These are phyloP conservation scores for Meloidogyne floridensis DNA, from an alignment of 1,140 invertebrate genomes.

Conservation along the genomic window DNA sequence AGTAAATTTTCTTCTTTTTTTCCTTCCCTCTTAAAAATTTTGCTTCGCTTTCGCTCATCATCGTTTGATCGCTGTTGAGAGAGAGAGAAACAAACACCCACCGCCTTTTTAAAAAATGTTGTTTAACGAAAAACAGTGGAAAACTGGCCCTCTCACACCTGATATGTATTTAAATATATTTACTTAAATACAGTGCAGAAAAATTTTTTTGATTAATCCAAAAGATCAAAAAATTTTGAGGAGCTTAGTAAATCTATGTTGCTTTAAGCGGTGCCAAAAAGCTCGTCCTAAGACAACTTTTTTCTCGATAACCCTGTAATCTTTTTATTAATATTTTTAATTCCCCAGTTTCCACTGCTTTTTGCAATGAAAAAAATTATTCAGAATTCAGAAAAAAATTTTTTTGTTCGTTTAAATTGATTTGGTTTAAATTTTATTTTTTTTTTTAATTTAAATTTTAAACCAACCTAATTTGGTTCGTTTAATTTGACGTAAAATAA, in stretches of 20 bases:
- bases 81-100: not conserved
- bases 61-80: not conserved
- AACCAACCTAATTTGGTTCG: too few relatives aligned
- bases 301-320: not conserved
- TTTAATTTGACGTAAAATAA: too few relatives aligned
- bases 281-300: too few relatives aligned
- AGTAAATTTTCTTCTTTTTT: not conserved
- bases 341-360: too few relatives aligned
- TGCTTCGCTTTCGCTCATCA: conserved; percentile 5
- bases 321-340: not conserved
- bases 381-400: too few relatives aligned
- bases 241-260: not conserved
- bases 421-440: too few relatives aligned
- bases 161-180: not conserved
- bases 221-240: not conserved
- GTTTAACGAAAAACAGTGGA: not conserved
- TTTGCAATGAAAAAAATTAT: too few relatives aligned
- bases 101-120: not conserved
- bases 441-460: too few relatives aligned
- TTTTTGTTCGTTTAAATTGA: too few relatives aligned
- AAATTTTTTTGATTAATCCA: not conserved
- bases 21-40: not conserved
- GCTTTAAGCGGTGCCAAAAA: not conserved
- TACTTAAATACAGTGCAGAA: not conserved
- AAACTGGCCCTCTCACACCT: not conserved